These are phyloP conservation scores for Mayetiola destructor DNA, from an alignment of 2,888 invertebrate genomes.

Conservation along the genomic window DNA sequence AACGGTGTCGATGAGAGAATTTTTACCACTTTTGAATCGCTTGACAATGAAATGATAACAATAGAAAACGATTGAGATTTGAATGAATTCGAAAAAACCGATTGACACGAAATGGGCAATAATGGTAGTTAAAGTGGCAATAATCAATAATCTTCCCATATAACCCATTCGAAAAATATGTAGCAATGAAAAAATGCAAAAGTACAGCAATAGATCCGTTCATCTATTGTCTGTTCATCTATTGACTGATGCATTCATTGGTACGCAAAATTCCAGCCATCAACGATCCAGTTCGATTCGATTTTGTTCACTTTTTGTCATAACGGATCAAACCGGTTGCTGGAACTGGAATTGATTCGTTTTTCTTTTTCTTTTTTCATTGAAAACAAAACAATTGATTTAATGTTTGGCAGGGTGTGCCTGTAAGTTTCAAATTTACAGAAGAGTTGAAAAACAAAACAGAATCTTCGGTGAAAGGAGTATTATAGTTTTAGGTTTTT, in stretches of 20 bases:
- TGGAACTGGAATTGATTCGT: neutral
- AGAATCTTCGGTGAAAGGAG: neutral
- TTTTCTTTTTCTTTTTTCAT: neutral
- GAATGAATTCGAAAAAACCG: too few species aligned
- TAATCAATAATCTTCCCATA: neutral
- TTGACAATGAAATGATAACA: neutral
- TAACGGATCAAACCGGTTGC: neutral
- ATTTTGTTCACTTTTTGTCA: neutral
- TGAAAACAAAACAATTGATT: neutral
- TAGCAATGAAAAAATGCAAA: neutral
- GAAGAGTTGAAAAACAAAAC: neutral
- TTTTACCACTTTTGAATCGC: neutral
- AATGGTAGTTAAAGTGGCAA: neutral
- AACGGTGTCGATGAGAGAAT: neutral
- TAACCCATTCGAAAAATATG: neutral
- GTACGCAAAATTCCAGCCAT: too few species aligned
- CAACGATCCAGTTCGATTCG: neutral
- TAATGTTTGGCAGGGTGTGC: neutral
- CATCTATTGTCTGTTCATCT: neutral
- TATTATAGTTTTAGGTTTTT: neutral
- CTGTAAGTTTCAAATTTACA: too few species aligned
- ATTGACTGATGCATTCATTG: too few species aligned
- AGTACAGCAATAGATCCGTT: neutral
- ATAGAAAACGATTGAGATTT: too few species aligned
- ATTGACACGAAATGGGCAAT: conserved; percentile 11